These are phyloP conservation scores for Macrostomum lignano DNA, from an alignment of 1,140 invertebrate genomes.

Conservation along the genomic window DNA sequence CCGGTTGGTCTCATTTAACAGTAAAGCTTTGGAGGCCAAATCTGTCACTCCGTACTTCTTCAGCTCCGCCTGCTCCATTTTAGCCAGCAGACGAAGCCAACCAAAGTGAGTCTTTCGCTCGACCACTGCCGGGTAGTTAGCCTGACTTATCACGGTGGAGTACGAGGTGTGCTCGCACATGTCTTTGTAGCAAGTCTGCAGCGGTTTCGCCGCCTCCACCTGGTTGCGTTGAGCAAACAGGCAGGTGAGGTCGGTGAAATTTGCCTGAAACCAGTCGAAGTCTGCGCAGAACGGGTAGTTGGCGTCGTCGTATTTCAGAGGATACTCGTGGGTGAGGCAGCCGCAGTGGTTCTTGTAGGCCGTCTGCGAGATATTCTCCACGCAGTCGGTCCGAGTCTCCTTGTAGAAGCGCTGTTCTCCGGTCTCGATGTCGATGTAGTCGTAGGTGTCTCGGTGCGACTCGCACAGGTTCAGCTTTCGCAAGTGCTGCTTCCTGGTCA, in stretches of 20 bases:
- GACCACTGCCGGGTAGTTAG: constrained; percentile 1
- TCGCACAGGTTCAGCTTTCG: not conserved
- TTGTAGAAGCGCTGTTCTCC: not conserved
- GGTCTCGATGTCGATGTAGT: not conserved
- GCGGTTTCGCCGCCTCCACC: not conserved
- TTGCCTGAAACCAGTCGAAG: not conserved
- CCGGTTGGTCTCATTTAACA: not conserved
- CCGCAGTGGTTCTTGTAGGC: not conserved
- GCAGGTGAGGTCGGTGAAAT: not conserved
- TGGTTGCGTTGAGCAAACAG: not conserved
- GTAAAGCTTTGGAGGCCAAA: not conserved
- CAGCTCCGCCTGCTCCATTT: constrained; percentile 2
- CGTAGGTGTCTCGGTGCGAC: not conserved
- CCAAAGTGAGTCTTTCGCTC: not conserved
- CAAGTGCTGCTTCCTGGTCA: not conserved
- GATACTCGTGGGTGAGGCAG: not conserved
- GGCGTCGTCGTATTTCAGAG: not conserved
- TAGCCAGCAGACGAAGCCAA: not conserved
- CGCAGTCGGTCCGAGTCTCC: not conserved
- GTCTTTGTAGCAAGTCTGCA: constrained; percentile 1
- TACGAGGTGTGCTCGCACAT: not conserved
- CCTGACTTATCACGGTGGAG: not conserved
- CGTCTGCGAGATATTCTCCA: not conserved
- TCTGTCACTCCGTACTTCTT: not conserved
- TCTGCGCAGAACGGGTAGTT: not conserved